These are phyloP conservation scores for Ceramica pisi DNA, from an alignment of 2,888 invertebrate species.

Conservation along the genomic window DNA sequence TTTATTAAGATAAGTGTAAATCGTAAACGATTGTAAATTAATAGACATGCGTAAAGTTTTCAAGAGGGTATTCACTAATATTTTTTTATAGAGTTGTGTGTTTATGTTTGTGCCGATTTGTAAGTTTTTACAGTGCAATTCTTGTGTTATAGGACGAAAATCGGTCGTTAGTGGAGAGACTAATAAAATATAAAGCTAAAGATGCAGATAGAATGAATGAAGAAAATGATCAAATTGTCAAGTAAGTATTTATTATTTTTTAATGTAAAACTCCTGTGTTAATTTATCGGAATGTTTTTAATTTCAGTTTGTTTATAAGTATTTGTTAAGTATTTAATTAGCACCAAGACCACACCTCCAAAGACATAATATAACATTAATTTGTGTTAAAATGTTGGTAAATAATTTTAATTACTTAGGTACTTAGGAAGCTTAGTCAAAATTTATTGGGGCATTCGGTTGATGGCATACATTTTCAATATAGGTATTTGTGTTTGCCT, in stretches of 20 bases:
- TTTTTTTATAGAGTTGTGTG: conserved; percentile 4
- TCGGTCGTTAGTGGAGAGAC: conserved; percentile 95
- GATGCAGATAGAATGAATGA: conserved; percentile 99
- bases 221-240: conserved; percentile 98
- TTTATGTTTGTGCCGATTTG: conserved; percentile 31
- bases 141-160: conserved; percentile 95
- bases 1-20: conserved; percentile 17
- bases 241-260: conserved; percentile 90
- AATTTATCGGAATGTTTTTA: conserved; percentile 67
- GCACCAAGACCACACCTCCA: conserved; percentile 23
- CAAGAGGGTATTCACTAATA: conserved; percentile 58
- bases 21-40: conserved; percentile 10
- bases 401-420: conserved; percentile 6
- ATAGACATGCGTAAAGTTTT: conserved; percentile 70
- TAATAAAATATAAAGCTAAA: conserved; percentile 97
- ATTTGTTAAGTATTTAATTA: conserved; percentile 39
- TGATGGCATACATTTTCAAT: conserved; percentile 63
- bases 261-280: conserved; percentile 46
- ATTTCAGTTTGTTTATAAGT: conserved; percentile 69
- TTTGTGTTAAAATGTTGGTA: conserved; percentile 14
- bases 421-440: conserved; percentile 23
- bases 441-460: conserved; percentile 77
- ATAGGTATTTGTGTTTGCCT: conserved; percentile 71
- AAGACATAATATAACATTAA: conserved; percentile 9
- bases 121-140: conserved; percentile 44